Base-by-base conservation (phyloP, 2,113 vertebrate genomes). In the Apistogramma diplotaenia region DNA sequence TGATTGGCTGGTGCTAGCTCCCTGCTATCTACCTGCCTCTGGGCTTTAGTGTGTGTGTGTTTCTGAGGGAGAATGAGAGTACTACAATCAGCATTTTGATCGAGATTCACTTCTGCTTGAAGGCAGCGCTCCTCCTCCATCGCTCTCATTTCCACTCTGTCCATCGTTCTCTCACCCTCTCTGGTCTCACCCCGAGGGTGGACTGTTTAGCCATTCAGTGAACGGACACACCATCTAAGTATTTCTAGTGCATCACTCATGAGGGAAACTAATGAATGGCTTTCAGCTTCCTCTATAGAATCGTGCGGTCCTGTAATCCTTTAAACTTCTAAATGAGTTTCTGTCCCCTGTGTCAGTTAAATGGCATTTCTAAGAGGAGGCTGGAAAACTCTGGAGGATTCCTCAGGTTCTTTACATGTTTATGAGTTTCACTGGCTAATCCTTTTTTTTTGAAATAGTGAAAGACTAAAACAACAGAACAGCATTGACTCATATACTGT, bases 301-400 rank as follows among this genome's bases (percentile, higher is more conserved):
- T 35, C 16, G 54, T 23, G 61, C 0, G 18, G 57, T 31, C 19
- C 21, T 81, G 57, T 81, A 56, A 74, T 81, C 71, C 79, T 81
- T 74, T 81, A 74, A 62, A 56, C 59, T 74, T 60, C 79, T 65
- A 75, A 81, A 57, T 65, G 79, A 74, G 71, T 62, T 62, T 74
- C 31, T 74, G 56, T 73, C 18, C 4, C 67, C 9, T 0, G 57
- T 73, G 49, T 74, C 70, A 29, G 56, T 6, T 74, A 61, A 61
- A 25, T 40, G 49, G 27, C 40, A 1, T 62, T 51, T 55, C 57
- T 74, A 46, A 74, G 21, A 74, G 46, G 21, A 74, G 57, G 51
- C 18, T 12, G 13, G 74, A 21, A 51, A 53, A 15, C 74, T 49
- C 27, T 33, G 58, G 15, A 31, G 57, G 18, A 13, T 62, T 81